Conservation (phyloP, 2,797 vertebrate species). For the Erithacus rubecula region DNA sequence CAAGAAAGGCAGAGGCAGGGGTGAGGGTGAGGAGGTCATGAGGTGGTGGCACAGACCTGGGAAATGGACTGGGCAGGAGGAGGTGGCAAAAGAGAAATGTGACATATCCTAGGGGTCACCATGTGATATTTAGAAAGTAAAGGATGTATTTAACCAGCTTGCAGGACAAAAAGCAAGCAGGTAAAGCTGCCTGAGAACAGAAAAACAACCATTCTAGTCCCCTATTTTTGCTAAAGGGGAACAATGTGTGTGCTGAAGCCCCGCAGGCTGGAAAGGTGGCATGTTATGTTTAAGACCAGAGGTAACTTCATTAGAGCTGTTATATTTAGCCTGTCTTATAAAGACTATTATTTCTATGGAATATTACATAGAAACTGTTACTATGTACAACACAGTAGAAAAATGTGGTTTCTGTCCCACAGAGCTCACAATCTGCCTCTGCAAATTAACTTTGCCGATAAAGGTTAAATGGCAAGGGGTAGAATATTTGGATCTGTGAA, state of each 20-base stretch:
- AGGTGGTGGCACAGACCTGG: background rate
- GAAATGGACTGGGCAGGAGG: background rate
- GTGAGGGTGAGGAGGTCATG: rapidly evolving
- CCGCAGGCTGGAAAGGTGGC: background rate
- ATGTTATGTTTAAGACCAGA: conserved; percentile 35
- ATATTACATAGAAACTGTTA: conserved; percentile 65
- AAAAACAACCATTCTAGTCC: background rate
- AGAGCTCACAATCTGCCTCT: conserved; percentile 41
- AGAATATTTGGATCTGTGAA: background rate
- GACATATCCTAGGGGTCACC: background rate
- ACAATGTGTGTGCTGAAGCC: background rate
- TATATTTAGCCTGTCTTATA: conserved; percentile 46
- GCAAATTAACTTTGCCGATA: conserved; percentile 26
- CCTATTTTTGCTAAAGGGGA: background rate
- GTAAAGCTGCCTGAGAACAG: background rate
- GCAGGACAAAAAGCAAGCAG: background rate
- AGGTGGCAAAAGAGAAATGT: background rate
- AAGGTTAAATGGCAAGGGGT: conserved; percentile 36
- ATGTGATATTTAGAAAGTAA: background rate
- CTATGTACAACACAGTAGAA: conserved; percentile 44
- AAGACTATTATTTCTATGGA: conserved; percentile 42
- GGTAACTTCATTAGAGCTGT: conserved; percentile 54
- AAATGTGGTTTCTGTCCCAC: conserved; percentile 44
- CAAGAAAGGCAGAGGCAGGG: background rate
- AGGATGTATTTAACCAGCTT: background rate